Percentiles rank a stretch among this genome's conserved stretches.
These are phyloP conservation scores for Pogonomyrmex californicus DNA, from an alignment of 1,140 invertebrate species.

Conservation along the genomic window DNA sequence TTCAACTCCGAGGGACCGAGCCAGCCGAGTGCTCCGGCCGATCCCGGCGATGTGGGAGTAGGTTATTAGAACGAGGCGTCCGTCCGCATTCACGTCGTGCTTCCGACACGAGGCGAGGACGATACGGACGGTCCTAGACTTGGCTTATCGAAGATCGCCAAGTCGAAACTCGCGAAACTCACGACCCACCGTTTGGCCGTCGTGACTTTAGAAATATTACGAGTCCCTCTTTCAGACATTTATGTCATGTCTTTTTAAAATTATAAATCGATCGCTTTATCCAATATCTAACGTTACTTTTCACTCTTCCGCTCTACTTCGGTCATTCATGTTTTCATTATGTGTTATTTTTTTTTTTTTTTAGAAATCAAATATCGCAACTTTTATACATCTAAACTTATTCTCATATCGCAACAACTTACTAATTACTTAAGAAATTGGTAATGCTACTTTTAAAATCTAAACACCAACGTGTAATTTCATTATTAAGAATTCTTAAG, in stretches of 20 bases:
- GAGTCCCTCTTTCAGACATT: neutral
- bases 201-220: neutral
- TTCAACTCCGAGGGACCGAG: constrained; percentile 2
- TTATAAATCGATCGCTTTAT: neutral
- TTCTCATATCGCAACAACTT: neutral
- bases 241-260: neutral
- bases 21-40: constrained; percentile 29
- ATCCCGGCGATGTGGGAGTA: constrained; percentile 79
- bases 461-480: neutral
- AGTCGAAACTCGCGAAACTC: neutral
- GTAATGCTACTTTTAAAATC: neutral
- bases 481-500: neutral
- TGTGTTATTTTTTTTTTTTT: neutral
- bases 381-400: neutral
- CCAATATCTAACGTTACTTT: neutral
- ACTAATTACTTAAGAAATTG: constrained; percentile 27
- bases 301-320: neutral
- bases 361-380: no score
- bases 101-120: constrained; percentile 11
- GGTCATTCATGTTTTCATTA: neutral
- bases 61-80: constrained; percentile 83
- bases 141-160: neutral
- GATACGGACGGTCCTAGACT: neutral
- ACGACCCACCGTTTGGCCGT: neutral
- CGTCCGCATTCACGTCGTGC: constrained; percentile 70